Evolutionary conservation across 2,797 vertebrate genomes (phyloP), one percentile per base, ranked within the genome.

Genomic region (Orientallactaga sibirica): DNA sequence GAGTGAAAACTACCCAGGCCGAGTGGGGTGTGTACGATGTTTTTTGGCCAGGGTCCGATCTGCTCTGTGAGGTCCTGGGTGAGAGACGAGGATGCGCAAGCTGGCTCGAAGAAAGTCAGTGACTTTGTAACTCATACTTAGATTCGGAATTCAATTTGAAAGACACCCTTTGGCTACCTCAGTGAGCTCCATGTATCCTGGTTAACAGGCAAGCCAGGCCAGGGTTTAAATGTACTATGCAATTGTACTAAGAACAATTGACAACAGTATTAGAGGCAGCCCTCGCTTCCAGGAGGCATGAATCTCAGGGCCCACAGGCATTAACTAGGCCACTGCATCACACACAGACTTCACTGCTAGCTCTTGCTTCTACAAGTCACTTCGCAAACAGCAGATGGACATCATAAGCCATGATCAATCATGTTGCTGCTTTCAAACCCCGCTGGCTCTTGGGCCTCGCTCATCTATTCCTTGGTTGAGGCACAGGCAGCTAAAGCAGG

Each of bases 81-180:
- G 52, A 90, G 27, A 82, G 33, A 68, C 55, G 76, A 80, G 3
- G 1, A 58, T n/a, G 86, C 43, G 80, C 73, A 84, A 91, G 33
- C 7, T 48, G 77, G 83, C 75, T 62, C 52, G 16, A 25, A 24
- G n/a, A 68, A 27, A 91, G 52, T 76, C 82, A 61, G 48, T 90
- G 86, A 70, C 88, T 55, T 83, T 27, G 0, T 37, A 83, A 86
- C 61, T 89, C 33, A 27, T 25, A 80, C n/a, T 79, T 62, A 55
- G 58, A 29, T 77, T 87, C 7, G n/a, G 43, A 86, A 61, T 2
- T 52, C 37, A 48, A 80, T 76, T 92, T 74, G 37, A 94, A 88
- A 33, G 27, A 68, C 58, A 43, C 15, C 43, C 37, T 33, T 74
- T 88, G 91, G n/a, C 68, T 81, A 6, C 2, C 33, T 5, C 4